Evolutionary conservation across 2,888 invertebrate species (phyloP), one percentile per base, ranked within the genome.

Genomic region (Linnaemya vulpina): DNA sequence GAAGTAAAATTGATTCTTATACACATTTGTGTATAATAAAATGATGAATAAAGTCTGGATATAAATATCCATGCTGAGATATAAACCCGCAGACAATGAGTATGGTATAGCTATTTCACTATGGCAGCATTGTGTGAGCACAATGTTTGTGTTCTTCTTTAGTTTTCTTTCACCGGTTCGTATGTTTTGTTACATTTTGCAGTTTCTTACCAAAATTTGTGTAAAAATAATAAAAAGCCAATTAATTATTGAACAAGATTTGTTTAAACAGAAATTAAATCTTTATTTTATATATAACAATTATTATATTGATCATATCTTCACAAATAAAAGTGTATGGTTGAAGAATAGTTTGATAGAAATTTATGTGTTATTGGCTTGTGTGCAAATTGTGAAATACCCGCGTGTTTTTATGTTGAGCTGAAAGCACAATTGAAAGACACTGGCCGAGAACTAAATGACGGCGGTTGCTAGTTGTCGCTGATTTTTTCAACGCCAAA

Each of bases 161-260:
- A 84, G 71, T 84, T 67, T 43, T 53, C 62, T 80, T 84, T 58
- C 49, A 63, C 80, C 84, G 76, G 71, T 73, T 68, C 71, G 76
- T 77, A 80, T 67, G 73, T 79, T 65, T 30, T 73, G 76, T 76
- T 30, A 60, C n/a, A 68, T 25, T 77, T 76, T 38, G 35, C 25
- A 30, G 51, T 76, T 77, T 79, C 60, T 35, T 46, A 13, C 30
- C 17, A 30, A 67, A 60, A 63, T 1, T 60, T n/a, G 3, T 49
- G n/a, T 5, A 25, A 65, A 46, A 65, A n/a, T 3, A 30, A 65
- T 35, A 58, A 76, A 76, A 62, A 30, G 10, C 20, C 1, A 11
- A 3, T 11, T 35, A 58, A 63, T 63, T 62, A 74, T 15, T 70
- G 20, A 70, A 43, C 22, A 62, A 60, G 62, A 53, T n/a, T 13